Percentiles rank a stretch among this genome's conserved stretches.
phyloP scores from a whole-genome alignment of 2,113 vertebrate species.

The Tor tambroides region DNA sequence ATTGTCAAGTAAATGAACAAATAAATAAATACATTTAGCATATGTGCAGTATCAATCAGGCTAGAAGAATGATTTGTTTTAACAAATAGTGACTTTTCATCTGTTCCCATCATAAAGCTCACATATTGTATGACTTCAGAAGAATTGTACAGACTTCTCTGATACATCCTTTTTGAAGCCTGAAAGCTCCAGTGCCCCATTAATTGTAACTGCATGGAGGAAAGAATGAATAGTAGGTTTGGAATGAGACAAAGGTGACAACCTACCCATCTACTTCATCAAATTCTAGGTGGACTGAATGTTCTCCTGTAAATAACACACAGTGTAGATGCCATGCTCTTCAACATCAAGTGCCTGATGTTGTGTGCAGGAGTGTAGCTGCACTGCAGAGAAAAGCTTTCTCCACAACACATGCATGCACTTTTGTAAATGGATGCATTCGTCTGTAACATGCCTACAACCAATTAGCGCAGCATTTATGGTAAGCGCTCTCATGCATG shows the following conservation, averaged over 20 bases:
- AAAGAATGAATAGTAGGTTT: background rate
- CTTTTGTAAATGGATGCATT: background rate
- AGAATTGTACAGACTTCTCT: no score
- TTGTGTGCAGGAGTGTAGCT: background rate
- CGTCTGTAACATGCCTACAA: conserved; percentile 15
- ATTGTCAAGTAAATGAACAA: no score
- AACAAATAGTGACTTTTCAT: no score
- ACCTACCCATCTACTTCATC: background rate
- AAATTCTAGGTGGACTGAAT: background rate
- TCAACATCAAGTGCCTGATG: background rate
- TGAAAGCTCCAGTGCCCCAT: background rate
- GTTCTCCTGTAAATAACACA: background rate
- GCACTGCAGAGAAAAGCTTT: background rate
- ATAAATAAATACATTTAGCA: no score
- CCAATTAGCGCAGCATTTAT: conserved; percentile 19
- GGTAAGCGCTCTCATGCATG: background rate
- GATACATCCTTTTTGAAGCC: background rate
- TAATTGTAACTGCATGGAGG: background rate
- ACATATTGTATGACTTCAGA: no score
- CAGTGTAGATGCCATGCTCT: background rate
- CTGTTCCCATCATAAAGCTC: no score
- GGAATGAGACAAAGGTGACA: background rate
- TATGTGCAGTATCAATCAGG: no score
- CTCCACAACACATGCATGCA: background rate
- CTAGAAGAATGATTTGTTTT: no score